Conservation (phyloP, 2,888 invertebrate genomes). For the Plagiodera versicolora region DNA sequence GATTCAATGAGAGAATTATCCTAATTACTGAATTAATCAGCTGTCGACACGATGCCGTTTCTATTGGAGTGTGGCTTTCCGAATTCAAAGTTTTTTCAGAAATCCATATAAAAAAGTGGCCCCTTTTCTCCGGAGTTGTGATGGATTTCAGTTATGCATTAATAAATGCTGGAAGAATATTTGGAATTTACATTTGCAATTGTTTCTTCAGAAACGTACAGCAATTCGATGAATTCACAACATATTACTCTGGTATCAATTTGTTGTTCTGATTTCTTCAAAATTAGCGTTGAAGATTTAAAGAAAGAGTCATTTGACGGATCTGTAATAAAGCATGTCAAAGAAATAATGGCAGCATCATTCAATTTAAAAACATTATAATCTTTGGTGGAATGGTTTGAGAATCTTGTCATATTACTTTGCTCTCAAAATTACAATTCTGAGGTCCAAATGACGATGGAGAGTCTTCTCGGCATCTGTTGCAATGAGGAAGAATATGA, state of each 20-base stretch:
- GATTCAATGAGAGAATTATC: constrained; percentile 8
- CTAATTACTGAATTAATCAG: constrained; percentile 12
- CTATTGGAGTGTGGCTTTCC: constrained; percentile 11
- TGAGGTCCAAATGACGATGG: no score
- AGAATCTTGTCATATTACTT: no score
- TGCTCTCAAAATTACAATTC: no score
- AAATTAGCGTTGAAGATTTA: not conserved
- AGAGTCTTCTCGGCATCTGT: no score
- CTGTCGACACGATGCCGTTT: constrained; percentile 10
- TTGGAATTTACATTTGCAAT: not conserved
- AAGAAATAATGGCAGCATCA: no score
- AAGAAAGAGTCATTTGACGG: no score
- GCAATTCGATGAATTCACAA: not conserved
- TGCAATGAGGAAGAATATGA: no score
- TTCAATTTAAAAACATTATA: no score
- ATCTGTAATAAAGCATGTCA: no score
- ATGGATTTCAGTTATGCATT: constrained; percentile 13
- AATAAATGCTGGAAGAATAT: constrained; percentile 12
- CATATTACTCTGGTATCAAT: not conserved
- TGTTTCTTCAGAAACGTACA: not conserved
- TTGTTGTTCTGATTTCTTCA: constrained; percentile 13
- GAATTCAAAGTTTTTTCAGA: constrained; percentile 8
- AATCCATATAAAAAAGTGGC: constrained; percentile 1
- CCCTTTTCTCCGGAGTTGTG: constrained; percentile 13
- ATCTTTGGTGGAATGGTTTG: no score